phyloP scores from a whole-genome alignment of 2,113 vertebrate species.

The Nerophis lumbriciformis region DNA sequence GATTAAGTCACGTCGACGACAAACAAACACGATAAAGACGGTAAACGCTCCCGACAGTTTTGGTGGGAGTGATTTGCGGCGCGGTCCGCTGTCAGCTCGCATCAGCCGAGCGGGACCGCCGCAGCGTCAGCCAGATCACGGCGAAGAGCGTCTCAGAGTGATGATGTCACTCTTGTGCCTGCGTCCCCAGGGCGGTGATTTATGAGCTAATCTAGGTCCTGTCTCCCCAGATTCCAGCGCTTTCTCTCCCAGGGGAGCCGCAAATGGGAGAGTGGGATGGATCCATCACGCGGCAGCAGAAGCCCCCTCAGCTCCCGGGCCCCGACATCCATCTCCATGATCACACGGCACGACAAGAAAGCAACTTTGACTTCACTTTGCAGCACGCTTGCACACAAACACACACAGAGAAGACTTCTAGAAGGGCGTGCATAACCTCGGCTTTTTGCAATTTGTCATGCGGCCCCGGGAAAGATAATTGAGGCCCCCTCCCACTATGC shows the following conservation, averaged over 20 bases:
- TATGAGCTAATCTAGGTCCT: constrained; percentile 85
- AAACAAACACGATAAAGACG: constrained; percentile 26
- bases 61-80: constrained; percentile 36
- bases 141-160: constrained; percentile 56
- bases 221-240: constrained; percentile 71
- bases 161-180: constrained; percentile 72
- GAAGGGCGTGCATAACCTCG: constrained; percentile 53
- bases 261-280: constrained; percentile 82
- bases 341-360: constrained; percentile 30
- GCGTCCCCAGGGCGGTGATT: constrained; percentile 77
- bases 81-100: constrained; percentile 55
- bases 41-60: constrained; percentile 44
- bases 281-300: constrained; percentile 65
- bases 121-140: constrained; percentile 54
- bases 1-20: constrained; percentile 39
- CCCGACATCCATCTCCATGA: constrained; percentile 62
- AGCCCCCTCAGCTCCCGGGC: constrained; percentile 62
- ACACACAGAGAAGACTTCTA: constrained; percentile 48
- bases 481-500: constrained; percentile 66
- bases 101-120: constrained; percentile 55
- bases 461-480: constrained; percentile 65
- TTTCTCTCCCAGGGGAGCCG: constrained; percentile 69
- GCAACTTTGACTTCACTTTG: constrained; percentile 45
- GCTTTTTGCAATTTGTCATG: constrained; percentile 68
- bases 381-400: not conserved